These are phyloP conservation scores for Enteromius argenteus DNA, from an alignment of 2,797 vertebrate genomes.

Conservation along the genomic window DNA sequence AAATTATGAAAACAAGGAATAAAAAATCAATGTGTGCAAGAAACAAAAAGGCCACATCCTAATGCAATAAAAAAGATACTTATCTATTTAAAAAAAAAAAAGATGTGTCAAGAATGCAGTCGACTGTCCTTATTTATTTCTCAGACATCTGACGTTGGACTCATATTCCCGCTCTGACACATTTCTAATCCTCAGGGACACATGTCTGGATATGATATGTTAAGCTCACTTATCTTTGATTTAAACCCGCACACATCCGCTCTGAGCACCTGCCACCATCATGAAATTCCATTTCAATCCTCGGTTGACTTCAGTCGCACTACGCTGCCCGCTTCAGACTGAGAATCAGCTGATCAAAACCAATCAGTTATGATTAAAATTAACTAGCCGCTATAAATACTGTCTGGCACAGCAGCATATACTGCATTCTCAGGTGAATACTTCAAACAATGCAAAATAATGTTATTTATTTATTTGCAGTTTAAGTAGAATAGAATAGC, in stretches of 20 bases:
- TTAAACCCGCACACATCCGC: slow-evolving; percentile 4
- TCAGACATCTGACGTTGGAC: slow-evolving; percentile 19
- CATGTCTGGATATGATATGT: slow-evolving; percentile 34
- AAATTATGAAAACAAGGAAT: slow-evolving; percentile 3
- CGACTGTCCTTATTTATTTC: slow-evolving; percentile 14
- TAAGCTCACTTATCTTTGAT: slow-evolving; percentile 25
- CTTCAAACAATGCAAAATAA: background rate
- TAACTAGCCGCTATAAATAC: background rate
- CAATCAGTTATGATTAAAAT: slow-evolving; percentile 8
- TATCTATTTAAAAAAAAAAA: background rate
- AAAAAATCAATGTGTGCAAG: background rate
- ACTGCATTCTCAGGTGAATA: background rate
- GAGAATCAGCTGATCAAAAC: background rate
- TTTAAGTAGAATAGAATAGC: background rate
- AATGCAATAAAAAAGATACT: background rate
- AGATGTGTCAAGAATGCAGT: background rate
- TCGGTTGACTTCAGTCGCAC: background rate
- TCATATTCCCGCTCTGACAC: slow-evolving; percentile 62
- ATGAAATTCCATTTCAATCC: slow-evolving; percentile 26
- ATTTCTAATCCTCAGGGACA: slow-evolving; percentile 44
- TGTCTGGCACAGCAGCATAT: background rate
- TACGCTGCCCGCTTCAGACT: background rate
- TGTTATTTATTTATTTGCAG: background rate
- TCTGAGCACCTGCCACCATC: slow-evolving; percentile 4
- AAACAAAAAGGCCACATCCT: slow-evolving; percentile 4